Evolutionary conservation across 2,113 vertebrate species (phyloP), one percentile per base, ranked within the genome.

Genomic region (Merops nubicus): DNA sequence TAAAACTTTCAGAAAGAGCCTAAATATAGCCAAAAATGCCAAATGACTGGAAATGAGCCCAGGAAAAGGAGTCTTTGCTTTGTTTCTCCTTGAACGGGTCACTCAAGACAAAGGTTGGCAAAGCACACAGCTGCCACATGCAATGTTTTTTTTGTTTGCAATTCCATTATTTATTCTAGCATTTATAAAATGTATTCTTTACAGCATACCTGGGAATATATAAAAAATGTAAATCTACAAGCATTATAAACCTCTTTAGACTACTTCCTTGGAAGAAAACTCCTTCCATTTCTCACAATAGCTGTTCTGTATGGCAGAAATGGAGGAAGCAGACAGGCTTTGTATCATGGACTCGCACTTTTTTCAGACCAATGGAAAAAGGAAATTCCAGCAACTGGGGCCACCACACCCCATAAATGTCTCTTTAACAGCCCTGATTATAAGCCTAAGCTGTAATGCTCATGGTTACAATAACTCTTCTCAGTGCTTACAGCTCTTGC

Each of bases 51-150:
- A 92, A 80, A 28, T 22, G 38, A 92, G 51, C 45, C 38, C 19
- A 64, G 43, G 23, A 36, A 91, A 93, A 77, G 17, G 12, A 91
- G 14, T 11, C 12, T 85, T 88, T 93, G 34, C 42, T 69, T 83
- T 5, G 47, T 57, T 93, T 86, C 63, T 86, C 59, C 78, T 90
- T 80, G 88, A 94, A 94, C 59, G 81, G 74, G 48, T 85, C 51
- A 72, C 47, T 94, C 67, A 90, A 88, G 82, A 93, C 74, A 89
- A 91, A 93, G 54, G 59, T 26, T 93, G 88, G 94, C 82, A 85
- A 91, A 83, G 45, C 28, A 57, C 0, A 1, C 57, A 43, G 63
- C 38, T 85, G 63, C 1, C 2, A 81, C 59, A 43, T 0, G 2
- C 38, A 60, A 26, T 8, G 25, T 31, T 42, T 67, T 34, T 72